phyloP scores from a whole-genome alignment of 2,113 vertebrate genomes.

The Corydoras maculifer region DNA sequence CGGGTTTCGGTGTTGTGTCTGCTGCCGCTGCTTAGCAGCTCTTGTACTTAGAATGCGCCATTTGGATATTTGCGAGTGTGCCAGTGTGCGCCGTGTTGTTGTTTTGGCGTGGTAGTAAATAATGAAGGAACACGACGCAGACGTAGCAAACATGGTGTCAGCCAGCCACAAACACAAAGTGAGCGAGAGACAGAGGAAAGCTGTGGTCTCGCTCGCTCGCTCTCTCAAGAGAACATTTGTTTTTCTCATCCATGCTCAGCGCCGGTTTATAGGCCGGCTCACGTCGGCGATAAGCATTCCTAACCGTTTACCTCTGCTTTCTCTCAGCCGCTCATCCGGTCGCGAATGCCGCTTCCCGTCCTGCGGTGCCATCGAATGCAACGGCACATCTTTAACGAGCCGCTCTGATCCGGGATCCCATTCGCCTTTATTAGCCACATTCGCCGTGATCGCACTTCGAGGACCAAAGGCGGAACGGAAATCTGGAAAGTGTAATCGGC shows the following conservation, averaged over 20 bases:
- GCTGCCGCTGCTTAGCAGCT: slow-evolving; percentile 29
- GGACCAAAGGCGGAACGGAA: not conserved
- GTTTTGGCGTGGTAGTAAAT: slow-evolving; percentile 49
- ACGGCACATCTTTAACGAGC: not conserved
- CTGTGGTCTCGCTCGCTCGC: slow-evolving; percentile 29
- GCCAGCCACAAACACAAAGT: slow-evolving; percentile 47
- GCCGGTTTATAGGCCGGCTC: slow-evolving; percentile 56
- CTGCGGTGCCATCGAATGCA: slow-evolving; percentile 8
- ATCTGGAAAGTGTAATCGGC: not conserved
- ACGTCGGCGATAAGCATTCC: slow-evolving; percentile 58
- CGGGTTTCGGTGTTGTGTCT: slow-evolving; percentile 49
- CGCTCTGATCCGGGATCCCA: slow-evolving; percentile 1
- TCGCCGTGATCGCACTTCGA: not conserved
- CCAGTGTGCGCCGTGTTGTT: slow-evolving; percentile 49
- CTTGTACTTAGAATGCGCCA: slow-evolving; percentile 3
- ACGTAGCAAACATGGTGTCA: slow-evolving; percentile 49
- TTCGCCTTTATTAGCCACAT: slow-evolving; percentile 6
- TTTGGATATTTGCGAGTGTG: slow-evolving; percentile 36
- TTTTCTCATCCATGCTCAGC: slow-evolving; percentile 40
- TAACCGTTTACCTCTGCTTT: slow-evolving; percentile 60
- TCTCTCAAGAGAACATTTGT: slow-evolving; percentile 40
- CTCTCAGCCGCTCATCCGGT: slow-evolving; percentile 54
- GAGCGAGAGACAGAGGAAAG: slow-evolving; percentile 5
- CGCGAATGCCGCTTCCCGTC: not conserved
- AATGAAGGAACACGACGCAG: slow-evolving; percentile 43